phyloP scores from a whole-genome alignment of 2,113 vertebrate genomes.

The Anarhynchus alexandrinus region DNA sequence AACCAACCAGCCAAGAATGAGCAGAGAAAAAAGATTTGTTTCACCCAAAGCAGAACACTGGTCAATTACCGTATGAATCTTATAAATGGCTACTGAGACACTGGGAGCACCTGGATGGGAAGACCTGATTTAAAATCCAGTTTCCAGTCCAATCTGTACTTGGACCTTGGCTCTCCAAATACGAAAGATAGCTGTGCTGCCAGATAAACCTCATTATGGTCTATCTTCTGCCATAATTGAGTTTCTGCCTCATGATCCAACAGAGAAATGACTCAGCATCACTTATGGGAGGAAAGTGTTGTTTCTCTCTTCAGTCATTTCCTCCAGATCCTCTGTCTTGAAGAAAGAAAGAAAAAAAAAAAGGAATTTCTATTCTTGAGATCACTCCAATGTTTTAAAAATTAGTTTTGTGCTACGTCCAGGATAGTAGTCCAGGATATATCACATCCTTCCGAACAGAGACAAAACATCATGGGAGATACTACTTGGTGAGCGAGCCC shows the following conservation, averaged over 20 bases:
- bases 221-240: conserved; percentile 6
- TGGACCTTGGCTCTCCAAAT: neutral
- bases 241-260: conserved; percentile 24
- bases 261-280: neutral
- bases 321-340: neutral
- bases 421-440: neutral
- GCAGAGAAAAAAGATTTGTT: neutral
- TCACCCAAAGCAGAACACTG: neutral
- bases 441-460: neutral
- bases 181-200: neutral
- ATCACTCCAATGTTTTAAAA: neutral
- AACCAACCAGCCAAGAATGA: neutral
- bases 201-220: neutral
- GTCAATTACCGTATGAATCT: neutral
- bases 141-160: neutral
- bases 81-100: neutral
- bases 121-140: neutral
- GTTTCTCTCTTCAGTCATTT: neutral
- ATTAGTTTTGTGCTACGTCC: neutral
- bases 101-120: neutral
- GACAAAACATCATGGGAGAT: neutral
- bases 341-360: neutral
- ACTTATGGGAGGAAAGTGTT: neutral
- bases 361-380: neutral
- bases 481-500: neutral